These are phyloP conservation scores for Scolopax mira DNA, from an alignment of 2,113 vertebrate species.

Conservation along the genomic window DNA sequence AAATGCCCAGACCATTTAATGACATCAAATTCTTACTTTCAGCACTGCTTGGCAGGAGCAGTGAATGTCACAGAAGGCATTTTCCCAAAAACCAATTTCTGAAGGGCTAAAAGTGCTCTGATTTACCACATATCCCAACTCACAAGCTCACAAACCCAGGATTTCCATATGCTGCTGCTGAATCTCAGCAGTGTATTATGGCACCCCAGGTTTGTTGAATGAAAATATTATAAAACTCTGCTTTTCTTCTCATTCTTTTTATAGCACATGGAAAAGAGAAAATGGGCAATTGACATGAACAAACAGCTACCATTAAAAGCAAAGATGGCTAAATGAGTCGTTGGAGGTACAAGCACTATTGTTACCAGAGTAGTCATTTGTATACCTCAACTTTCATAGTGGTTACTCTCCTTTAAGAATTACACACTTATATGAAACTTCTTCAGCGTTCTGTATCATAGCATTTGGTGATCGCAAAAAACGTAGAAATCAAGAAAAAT, in stretches of 20 bases:
- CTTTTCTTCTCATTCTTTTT: neutral
- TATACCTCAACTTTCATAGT: neutral
- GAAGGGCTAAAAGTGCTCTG: neutral
- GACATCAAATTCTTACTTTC: neutral
- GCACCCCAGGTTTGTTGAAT: neutral
- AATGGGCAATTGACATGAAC: neutral
- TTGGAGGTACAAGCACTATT: neutral
- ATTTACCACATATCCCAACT: rapidly evolving
- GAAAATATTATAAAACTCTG: neutral
- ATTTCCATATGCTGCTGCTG: neutral
- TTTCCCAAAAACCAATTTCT: neutral
- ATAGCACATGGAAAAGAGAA: neutral
- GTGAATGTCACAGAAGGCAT: neutral
- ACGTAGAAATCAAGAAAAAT: neutral
- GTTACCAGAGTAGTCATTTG: neutral
- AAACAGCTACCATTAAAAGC: neutral
- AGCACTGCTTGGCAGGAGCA: neutral
- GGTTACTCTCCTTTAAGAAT: neutral
- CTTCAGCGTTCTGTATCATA: neutral
- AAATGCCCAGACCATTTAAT: neutral
- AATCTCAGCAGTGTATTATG: rapidly evolving
- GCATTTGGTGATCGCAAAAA: neutral
- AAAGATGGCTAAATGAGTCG: neutral
- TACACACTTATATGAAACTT: neutral
- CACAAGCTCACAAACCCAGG: neutral